These are phyloP conservation scores for Holothuria leucospilota DNA, from an alignment of 53 echinoderm and acorn worm species.

Conservation along the genomic window DNA sequence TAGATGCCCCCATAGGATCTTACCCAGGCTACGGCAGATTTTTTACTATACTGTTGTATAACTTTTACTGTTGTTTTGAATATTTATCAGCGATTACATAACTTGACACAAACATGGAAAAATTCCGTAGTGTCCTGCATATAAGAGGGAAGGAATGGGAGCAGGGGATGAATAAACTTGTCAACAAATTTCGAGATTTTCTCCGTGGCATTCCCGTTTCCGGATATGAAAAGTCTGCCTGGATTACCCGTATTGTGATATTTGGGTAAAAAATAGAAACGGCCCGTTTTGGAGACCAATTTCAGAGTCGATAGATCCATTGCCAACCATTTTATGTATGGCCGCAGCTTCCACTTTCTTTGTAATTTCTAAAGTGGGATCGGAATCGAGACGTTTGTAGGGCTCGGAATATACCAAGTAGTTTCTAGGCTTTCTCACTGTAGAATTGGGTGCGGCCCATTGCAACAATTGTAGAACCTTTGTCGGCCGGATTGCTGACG, in stretches of 20 bases:
- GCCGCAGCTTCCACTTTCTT: background rate
- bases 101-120: too few relatives aligned
- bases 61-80: too few relatives aligned
- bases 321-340: conserved; percentile 13
- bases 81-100: too few relatives aligned
- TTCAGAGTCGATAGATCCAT: background rate
- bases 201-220: too few relatives aligned
- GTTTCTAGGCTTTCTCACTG: background rate
- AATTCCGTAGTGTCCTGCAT: too few relatives aligned
- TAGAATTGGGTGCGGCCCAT: conserved; percentile 10
- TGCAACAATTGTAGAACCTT: conserved; percentile 36
- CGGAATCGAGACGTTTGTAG: conserved; percentile 4
- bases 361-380: conserved; percentile 15
- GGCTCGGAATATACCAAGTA: background rate
- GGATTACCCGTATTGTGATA: background rate
- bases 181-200: too few relatives aligned
- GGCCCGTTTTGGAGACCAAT: background rate
- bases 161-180: too few relatives aligned
- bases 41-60: too few relatives aligned
- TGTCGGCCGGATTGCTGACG: conserved; percentile 11
- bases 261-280: conserved; percentile 17
- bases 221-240: too few relatives aligned
- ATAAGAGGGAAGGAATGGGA: too few relatives aligned
- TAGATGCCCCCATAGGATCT: too few relatives aligned
- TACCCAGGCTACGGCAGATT: too few relatives aligned